Conservation (phyloP, 1,140 invertebrate species). For the Pomacea maculata region DNA sequence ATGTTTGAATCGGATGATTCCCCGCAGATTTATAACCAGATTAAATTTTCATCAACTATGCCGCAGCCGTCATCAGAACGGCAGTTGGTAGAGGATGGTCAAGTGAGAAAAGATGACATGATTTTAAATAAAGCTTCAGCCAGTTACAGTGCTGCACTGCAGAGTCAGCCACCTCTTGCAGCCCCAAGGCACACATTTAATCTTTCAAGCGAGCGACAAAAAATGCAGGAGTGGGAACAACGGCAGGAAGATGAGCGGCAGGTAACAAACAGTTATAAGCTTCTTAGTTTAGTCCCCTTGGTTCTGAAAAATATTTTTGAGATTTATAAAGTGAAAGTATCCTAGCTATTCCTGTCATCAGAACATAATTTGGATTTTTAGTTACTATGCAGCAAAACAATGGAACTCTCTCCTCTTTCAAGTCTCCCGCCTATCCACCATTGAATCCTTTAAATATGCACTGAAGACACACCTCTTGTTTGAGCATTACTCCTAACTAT, state of each 20-base stretch:
- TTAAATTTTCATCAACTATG: conserved; percentile 21
- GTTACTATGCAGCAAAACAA: too few species aligned
- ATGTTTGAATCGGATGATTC: conserved; percentile 23
- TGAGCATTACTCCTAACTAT: too few species aligned
- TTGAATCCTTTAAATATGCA: too few species aligned
- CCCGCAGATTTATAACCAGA: conserved; percentile 13
- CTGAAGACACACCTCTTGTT: too few species aligned
- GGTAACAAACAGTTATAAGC: conserved; percentile 12
- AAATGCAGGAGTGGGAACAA: conserved; percentile 80
- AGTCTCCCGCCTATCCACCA: too few species aligned
- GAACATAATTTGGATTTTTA: too few species aligned
- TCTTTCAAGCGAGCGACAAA: conserved; percentile 61
- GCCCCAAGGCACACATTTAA: conserved; percentile 5
- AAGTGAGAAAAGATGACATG: not conserved
- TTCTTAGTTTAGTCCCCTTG: too few species aligned
- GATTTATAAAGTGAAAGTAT: too few species aligned
- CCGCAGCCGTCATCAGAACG: conserved; percentile 17
- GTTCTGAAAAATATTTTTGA: too few species aligned
- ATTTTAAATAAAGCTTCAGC: not conserved
- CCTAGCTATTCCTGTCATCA: too few species aligned
- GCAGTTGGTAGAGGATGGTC: conserved; percentile 6
- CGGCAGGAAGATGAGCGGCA: conserved; percentile 41
- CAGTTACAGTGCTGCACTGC: not conserved
- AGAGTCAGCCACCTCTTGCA: not conserved
- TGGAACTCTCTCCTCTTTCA: too few species aligned